A percentile compares a stretch with the other conserved stretches of the same genome.
phyloP scores from a whole-genome alignment of 2,797 vertebrate species.

The Tangara arthus region DNA sequence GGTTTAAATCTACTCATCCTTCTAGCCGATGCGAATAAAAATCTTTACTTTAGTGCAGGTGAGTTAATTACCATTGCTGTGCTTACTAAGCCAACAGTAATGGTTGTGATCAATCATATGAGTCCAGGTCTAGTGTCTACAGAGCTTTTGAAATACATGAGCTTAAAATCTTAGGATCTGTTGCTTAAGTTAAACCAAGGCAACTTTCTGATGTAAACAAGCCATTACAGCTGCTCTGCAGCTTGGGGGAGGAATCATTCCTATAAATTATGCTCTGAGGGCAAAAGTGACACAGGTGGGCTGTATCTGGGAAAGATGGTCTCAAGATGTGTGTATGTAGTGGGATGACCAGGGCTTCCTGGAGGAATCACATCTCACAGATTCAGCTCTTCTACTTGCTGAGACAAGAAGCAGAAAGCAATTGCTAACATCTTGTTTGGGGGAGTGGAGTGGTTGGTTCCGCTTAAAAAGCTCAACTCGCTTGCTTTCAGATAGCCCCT shows the following conservation, averaged over 20 bases:
- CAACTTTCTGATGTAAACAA: slow-evolving; percentile 21
- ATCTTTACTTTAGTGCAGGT: background rate
- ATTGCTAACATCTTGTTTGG: background rate
- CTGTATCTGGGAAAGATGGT: background rate
- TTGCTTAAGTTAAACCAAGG: slow-evolving; percentile 11
- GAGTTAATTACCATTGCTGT: background rate
- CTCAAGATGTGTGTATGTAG: background rate
- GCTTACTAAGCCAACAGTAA: background rate
- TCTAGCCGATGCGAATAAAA: background rate
- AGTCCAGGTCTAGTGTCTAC: background rate
- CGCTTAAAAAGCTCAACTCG: background rate
- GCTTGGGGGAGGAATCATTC: background rate
- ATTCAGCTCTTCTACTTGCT: background rate
- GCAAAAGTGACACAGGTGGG: background rate
- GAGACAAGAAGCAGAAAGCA: background rate
- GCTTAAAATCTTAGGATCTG: slow-evolving; percentile 35
- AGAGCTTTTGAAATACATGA: slow-evolving; percentile 40
- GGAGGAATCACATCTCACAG: background rate
- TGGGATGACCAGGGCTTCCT: background rate
- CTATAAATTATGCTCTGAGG: background rate
- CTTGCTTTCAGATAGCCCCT: background rate
- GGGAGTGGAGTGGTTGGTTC: background rate
- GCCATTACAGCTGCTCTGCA: background rate
- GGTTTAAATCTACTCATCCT: background rate
- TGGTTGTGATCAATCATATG: background rate